Evolutionary conservation across 2,888 invertebrate genomes (phyloP).

Genomic region (Allophyes oxyacanthae): DNA sequence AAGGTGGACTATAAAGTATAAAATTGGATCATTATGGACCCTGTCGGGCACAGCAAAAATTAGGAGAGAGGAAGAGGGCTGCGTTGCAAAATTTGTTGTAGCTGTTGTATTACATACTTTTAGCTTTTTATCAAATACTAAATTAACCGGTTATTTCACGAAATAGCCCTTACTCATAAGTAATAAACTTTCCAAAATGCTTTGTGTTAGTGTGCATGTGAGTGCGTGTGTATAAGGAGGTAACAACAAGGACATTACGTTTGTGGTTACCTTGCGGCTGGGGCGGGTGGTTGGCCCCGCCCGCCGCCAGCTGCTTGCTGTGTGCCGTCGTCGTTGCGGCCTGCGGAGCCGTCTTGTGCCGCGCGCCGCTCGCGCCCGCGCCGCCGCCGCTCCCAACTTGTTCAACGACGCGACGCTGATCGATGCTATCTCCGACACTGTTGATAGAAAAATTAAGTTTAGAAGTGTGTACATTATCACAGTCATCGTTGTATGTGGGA

Average conservation of each 20-base stretch:
- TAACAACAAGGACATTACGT: slow-evolving; percentile 85
- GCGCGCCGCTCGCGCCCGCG: slow-evolving; percentile 83
- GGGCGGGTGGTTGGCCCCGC: slow-evolving; percentile 92
- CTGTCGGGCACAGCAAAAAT: too few species aligned
- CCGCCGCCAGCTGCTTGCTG: slow-evolving; percentile 94
- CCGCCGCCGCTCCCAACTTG: slow-evolving; percentile 71
- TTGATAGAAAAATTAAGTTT: slow-evolving; percentile 18
- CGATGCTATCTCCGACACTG: slow-evolving; percentile 87
- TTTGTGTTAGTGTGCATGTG: slow-evolving; percentile 23
- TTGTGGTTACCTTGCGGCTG: slow-evolving; percentile 90
- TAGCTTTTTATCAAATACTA: background rate
- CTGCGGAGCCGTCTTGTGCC: slow-evolving; percentile 82
- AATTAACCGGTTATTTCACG: background rate
- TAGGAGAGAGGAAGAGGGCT: too few species aligned
- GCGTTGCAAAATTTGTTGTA: too few species aligned
- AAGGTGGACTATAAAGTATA: too few species aligned
- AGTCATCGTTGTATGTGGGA: too few species aligned
- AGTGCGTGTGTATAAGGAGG: slow-evolving; percentile 59
- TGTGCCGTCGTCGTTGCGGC: slow-evolving; percentile 93
- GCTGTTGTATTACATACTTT: too few species aligned
- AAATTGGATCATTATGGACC: too few species aligned
- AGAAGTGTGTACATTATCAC: background rate
- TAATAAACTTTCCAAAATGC: slow-evolving; percentile 2
- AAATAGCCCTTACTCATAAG: background rate
- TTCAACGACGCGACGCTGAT: slow-evolving; percentile 70